Evolutionary conservation across 2,113 vertebrate species (phyloP).

Genomic region (Odocoileus virginianus): DNA sequence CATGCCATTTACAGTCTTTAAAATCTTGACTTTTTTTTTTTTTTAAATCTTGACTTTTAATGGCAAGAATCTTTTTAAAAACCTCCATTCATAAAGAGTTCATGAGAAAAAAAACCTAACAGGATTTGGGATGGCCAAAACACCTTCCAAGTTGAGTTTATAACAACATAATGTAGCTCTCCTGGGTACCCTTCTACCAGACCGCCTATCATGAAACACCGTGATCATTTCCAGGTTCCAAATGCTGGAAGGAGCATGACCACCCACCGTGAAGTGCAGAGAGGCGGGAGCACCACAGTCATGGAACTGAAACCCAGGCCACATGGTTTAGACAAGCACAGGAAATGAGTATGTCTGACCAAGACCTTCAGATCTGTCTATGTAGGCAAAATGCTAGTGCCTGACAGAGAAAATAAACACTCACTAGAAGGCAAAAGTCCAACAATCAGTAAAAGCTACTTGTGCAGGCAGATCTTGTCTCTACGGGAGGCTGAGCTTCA

Average conservation of each 20-base stretch:
- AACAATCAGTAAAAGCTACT: neutral
- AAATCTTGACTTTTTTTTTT: neutral
- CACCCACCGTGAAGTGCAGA: neutral
- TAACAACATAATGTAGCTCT: neutral
- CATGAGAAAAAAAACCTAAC: neutral
- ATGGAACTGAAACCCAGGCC: neutral
- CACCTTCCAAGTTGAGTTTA: neutral
- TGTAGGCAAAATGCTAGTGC: neutral
- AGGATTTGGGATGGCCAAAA: neutral
- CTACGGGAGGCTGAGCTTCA: accelerated
- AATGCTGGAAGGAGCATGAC: neutral
- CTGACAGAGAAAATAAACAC: neutral
- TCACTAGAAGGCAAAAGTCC: neutral
- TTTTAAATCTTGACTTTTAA: neutral
- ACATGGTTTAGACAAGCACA: neutral
- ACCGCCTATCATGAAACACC: neutral
- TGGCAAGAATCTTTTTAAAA: neutral
- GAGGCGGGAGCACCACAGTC: accelerated
- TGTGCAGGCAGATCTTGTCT: neutral
- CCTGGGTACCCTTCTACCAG: neutral
- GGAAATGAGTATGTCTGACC: neutral
- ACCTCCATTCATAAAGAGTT: neutral
- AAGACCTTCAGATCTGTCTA: neutral
- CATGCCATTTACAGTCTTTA: neutral
- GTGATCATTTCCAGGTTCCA: neutral